These are phyloP conservation scores for Clunio marinus DNA, from an alignment of 2,888 invertebrate species.

Conservation along the genomic window DNA sequence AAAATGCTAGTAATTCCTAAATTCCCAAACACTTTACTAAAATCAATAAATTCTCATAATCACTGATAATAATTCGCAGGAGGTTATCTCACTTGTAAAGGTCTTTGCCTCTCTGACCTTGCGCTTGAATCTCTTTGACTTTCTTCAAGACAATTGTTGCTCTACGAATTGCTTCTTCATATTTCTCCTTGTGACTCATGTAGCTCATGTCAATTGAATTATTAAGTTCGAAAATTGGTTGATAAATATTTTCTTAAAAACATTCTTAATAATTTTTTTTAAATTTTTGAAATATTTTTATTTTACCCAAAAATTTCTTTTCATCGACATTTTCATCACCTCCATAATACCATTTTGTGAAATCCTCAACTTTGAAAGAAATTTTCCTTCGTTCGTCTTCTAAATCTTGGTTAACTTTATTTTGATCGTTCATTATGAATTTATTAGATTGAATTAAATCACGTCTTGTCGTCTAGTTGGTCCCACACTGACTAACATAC, in stretches of 20 bases:
- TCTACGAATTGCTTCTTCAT: conserved; percentile 66
- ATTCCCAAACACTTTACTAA: not conserved
- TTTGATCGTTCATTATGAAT: too few species aligned
- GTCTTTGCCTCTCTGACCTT: too few species aligned
- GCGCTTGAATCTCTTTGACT: too few species aligned
- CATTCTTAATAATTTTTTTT: not conserved
- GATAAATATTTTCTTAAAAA: conserved; percentile 51
- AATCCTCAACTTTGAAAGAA: conserved; percentile 67
- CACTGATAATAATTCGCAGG: not conserved
- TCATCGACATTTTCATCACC: conserved; percentile 67
- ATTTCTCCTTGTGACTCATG: conserved; percentile 72
- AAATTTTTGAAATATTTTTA: too few species aligned
- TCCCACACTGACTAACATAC: not conserved
- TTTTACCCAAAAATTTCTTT: conserved; percentile 60
- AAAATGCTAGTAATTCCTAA: not conserved
- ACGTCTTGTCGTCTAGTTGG: conserved; percentile 40
- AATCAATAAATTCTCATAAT: not conserved
- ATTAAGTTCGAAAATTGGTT: conserved; percentile 59
- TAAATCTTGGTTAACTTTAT: conserved; percentile 65
- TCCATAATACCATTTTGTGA: conserved; percentile 75
- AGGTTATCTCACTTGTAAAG: not conserved
- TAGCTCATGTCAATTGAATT: conserved; percentile 64
- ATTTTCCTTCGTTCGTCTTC: conserved; percentile 69
- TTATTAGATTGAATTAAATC: not conserved
- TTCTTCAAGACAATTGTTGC: too few species aligned